These are phyloP conservation scores for Stomatorhinus ivindoensis DNA, from an alignment of 2,113 vertebrate species.

Conservation along the genomic window DNA sequence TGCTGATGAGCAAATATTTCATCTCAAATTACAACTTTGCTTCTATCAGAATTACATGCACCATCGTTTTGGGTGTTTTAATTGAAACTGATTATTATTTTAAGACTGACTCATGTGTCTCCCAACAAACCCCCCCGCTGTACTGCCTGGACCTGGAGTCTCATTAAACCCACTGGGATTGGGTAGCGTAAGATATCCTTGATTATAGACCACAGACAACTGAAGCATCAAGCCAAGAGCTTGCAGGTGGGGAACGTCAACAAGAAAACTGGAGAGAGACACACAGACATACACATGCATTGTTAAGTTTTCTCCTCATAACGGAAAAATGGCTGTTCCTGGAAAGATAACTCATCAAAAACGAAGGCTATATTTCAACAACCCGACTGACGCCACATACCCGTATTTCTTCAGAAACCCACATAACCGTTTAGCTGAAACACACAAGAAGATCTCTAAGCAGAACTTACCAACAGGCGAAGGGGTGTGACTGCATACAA, in stretches of 20 bases:
- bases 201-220: background rate
- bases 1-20: background rate
- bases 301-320: background rate
- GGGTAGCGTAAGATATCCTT: background rate
- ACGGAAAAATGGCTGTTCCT: background rate
- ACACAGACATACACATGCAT: background rate
- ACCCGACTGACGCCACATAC: background rate
- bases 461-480: conserved; percentile 7
- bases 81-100: background rate
- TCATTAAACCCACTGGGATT: background rate
- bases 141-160: background rate
- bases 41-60: background rate
- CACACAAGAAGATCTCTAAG: background rate
- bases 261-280: background rate
- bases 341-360: background rate
- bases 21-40: background rate
- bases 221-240: background rate
- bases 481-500: background rate
- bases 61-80: background rate
- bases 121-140: background rate
- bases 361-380: background rate
- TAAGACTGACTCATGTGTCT: background rate
- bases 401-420: background rate
- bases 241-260: background rate
- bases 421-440: background rate